These are phyloP conservation scores for Xanthia togata DNA, from an alignment of 2,888 invertebrate genomes.

Conservation along the genomic window DNA sequence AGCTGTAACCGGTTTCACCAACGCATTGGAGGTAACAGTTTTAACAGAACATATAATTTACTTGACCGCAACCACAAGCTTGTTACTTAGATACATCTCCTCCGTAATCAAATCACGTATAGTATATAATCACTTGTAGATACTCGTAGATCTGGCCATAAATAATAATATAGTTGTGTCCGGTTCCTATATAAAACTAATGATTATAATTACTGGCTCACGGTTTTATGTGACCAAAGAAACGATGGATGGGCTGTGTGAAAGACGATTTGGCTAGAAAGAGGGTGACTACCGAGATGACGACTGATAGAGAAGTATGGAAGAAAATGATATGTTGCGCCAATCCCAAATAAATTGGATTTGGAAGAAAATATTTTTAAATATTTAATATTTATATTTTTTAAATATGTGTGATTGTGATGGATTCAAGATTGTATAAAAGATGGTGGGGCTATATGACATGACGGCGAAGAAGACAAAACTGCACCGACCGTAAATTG, in stretches of 20 bases:
- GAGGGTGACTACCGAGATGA: not conserved
- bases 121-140: not conserved
- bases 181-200: not conserved
- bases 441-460: too few relatives aligned
- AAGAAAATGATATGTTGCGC: not conserved
- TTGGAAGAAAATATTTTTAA: not conserved
- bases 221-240: not conserved
- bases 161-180: not conserved
- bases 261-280: not conserved
- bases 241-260: not conserved
- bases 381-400: too few relatives aligned
- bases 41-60: conserved; percentile 29
- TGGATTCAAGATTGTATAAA: too few relatives aligned
- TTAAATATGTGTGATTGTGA: too few relatives aligned
- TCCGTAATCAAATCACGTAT: conserved; percentile 10
- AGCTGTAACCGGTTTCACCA: conserved; percentile 34
- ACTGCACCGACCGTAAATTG: not conserved
- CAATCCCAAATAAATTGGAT: not conserved
- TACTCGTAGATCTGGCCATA: not conserved
- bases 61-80: conserved; percentile 24
- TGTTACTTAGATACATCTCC: conserved; percentile 10
- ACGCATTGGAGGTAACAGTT: conserved; percentile 13
- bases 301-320: too few relatives aligned
- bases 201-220: not conserved
- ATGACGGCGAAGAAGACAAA: not conserved